phyloP scores from a whole-genome alignment of 2,113 vertebrate species.

The Aleadryas rufinucha region DNA sequence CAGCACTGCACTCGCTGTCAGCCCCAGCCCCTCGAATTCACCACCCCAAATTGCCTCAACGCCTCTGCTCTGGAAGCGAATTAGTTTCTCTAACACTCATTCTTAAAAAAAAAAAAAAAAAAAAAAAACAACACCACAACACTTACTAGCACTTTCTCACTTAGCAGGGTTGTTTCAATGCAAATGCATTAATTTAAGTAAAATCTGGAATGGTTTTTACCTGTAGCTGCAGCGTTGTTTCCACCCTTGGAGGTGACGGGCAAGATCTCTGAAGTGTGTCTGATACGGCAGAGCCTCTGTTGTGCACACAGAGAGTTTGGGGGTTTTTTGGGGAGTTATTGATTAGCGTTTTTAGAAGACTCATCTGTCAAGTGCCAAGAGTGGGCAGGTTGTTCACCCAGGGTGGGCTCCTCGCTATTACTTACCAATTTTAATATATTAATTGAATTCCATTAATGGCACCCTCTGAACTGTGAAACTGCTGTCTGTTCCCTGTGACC shows the following conservation, averaged over 20 bases:
- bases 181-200: neutral
- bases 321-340: neutral
- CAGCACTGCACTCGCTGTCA: neutral
- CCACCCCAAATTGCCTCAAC: neutral
- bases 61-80: neutral
- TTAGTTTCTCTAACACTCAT: neutral
- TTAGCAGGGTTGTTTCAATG: neutral
- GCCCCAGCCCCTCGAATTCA: neutral
- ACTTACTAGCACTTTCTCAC: neutral
- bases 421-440: conserved; percentile 39
- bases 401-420: neutral
- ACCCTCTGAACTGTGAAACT: conserved; percentile 44
- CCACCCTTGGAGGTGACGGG: neutral
- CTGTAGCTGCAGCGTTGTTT: neutral
- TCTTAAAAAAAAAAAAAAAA: neutral
- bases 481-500: neutral
- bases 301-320: neutral
- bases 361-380: neutral
- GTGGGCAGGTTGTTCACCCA: neutral
- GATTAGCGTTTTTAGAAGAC: neutral
- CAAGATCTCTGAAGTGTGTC: fast-evolving
- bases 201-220: neutral
- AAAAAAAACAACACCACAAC: neutral
- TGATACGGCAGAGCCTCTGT: neutral
- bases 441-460: conserved; percentile 38